Evolutionary conservation across 1,140 invertebrate genomes (phyloP), one percentile per base, ranked within the genome.

Genomic region (Hycleus phaleratus): DNA sequence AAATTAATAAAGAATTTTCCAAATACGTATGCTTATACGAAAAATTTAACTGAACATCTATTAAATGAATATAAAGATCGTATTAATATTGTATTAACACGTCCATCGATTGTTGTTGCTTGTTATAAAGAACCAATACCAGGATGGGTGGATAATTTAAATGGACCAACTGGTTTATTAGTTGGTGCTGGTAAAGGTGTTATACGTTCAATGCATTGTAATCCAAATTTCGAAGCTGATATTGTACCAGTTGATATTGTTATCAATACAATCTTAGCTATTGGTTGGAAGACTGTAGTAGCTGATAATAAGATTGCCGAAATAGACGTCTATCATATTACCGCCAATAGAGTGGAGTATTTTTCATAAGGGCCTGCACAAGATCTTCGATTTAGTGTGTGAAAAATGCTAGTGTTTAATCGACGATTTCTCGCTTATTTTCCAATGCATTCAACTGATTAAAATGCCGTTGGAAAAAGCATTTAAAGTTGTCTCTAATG

Each of bases 91-190:
- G 84, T 81, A 11, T 80, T 91, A 56, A 79, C 83, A 5, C 76
- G 88, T 70, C 88, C 88, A 10, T 88, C 87, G 24, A 90, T 90
- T 74, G 76, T 78, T 8, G 65, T 72, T 12, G 73, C 75, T 0
- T 65, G 75, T 0, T 74, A 70, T 56, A 68, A 69, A 49, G 75
- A 78, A 58, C 82, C 82, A 0, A 69, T 78, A 12, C 74, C 78
- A 1, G 86, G 88, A 2, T 93, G 90, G 90, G 85, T 93, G 2
- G 91, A 95, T 71, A 95, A 93, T 70, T 80, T 90, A 47, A 94
- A 94, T 76, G 92, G 91, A n/a, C 88, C 91, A 2, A 90, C 88
- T 43, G 90, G 85, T 0, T 64, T 86, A 3, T 66, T 83, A 2
- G 81, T 79, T 3, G 84, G 79, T 0, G 79, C 79, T 8, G 85